These are phyloP conservation scores for Axis porcinus DNA, from an alignment of 2,113 vertebrate species.

Conservation along the genomic window DNA sequence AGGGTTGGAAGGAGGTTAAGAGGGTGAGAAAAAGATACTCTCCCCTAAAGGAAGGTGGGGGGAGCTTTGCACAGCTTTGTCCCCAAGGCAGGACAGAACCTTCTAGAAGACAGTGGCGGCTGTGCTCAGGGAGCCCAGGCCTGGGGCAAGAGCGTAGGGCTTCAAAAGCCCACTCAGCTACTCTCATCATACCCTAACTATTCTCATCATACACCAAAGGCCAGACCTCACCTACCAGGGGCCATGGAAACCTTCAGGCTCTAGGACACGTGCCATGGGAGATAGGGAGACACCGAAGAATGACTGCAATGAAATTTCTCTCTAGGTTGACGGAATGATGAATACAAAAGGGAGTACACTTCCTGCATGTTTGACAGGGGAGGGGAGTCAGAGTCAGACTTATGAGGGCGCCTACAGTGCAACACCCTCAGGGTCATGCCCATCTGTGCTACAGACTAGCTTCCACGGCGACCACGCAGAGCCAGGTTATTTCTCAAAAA, in stretches of 20 bases:
- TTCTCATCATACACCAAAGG: not conserved
- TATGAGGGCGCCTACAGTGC: not conserved
- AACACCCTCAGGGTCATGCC: not conserved
- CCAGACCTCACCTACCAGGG: not conserved
- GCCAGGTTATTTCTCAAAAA: not conserved
- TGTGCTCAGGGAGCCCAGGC: not conserved
- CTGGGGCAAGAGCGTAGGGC: not conserved
- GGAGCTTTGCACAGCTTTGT: not conserved
- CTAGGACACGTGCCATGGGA: not conserved
- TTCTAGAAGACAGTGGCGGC: not conserved
- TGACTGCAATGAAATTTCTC: not conserved
- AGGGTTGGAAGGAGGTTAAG: not conserved
- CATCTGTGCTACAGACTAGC: not conserved
- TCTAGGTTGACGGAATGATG: not conserved
- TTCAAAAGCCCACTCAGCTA: not conserved
- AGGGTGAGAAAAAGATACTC: not conserved
- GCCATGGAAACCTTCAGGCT: not conserved
- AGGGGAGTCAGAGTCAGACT: not conserved
- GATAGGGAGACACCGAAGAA: not conserved
- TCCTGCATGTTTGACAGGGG: not conserved
- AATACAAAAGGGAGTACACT: not conserved
- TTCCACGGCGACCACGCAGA: not conserved
- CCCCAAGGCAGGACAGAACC: not conserved
- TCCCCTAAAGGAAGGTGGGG: not conserved
- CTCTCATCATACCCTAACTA: not conserved